These are phyloP conservation scores for Nothura maculosa DNA, from an alignment of 2,797 vertebrate genomes.

Conservation along the genomic window DNA sequence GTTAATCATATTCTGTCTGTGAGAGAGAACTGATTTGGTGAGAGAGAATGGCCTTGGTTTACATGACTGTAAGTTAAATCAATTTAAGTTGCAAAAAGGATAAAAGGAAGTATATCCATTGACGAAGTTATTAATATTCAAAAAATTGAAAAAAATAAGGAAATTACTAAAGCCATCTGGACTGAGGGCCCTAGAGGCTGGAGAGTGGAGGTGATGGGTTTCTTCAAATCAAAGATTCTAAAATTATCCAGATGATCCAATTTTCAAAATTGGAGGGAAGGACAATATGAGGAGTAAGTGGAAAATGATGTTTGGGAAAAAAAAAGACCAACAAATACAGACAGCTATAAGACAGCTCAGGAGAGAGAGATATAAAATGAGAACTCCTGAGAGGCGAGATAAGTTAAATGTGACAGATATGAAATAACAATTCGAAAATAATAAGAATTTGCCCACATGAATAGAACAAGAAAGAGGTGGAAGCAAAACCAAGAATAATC, in stretches of 20 bases:
- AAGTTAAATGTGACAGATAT: not conserved
- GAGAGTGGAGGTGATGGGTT: not conserved
- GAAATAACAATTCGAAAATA: not conserved
- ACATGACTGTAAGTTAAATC: not conserved
- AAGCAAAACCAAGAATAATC: not conserved
- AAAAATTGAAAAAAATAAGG: not conserved
- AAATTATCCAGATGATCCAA: not conserved
- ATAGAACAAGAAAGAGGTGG: not conserved
- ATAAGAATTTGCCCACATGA: not conserved
- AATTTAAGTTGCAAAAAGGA: not conserved
- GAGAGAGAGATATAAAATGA: constrained; percentile 8
- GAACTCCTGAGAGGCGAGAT: not conserved
- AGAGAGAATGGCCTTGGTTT: not conserved
- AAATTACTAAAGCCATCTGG: not conserved
- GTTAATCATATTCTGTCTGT: not conserved
- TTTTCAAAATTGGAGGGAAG: not conserved
- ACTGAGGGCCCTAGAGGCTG: not conserved
- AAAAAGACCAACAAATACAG: not conserved
- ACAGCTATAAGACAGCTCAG: not conserved
- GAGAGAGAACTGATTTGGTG: not conserved
- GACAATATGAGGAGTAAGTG: not conserved
- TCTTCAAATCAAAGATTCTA: not conserved
- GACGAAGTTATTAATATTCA: not conserved
- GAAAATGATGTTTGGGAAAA: not conserved
- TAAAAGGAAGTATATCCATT: not conserved